Conservation (phyloP, 1,140 invertebrate genomes). For the Hypsibius dujardini region DNA sequence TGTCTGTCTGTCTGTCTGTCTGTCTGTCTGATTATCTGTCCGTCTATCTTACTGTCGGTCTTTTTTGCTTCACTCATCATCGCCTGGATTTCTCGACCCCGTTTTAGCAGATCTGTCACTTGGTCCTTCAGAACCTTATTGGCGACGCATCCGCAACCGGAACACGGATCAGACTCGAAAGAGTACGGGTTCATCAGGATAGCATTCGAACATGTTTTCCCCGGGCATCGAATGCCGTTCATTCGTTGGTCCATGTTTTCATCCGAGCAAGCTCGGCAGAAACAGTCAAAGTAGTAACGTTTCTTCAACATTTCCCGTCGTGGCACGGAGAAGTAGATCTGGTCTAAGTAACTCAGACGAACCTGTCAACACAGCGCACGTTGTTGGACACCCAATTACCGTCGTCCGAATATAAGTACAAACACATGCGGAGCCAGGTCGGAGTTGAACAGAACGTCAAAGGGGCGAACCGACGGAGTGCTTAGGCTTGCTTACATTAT, state of each 20-base stretch:
- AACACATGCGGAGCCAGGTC: no score
- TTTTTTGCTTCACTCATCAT: constrained; percentile 1
- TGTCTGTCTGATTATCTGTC: no score
- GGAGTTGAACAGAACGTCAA: no score
- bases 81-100: background rate
- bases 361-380: background rate
- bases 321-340: constrained; percentile 9
- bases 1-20: no score
- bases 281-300: constrained; percentile 10
- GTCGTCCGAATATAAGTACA: no score
- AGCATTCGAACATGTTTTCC: background rate
- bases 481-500: constrained; percentile 6
- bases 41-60: background rate
- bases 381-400: background rate
- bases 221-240: background rate
- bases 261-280: constrained; percentile 3
- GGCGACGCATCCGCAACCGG: background rate
- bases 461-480: no score
- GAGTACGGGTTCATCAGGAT: constrained; percentile 1
- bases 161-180: background rate
- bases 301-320: constrained; percentile 6
- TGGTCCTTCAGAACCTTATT: background rate
- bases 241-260: background rate
- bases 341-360: constrained; percentile 15
- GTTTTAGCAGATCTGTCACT: background rate